phyloP scores from a whole-genome alignment of 2,113 vertebrate genomes.

The Deroptyus accipitrinus region DNA sequence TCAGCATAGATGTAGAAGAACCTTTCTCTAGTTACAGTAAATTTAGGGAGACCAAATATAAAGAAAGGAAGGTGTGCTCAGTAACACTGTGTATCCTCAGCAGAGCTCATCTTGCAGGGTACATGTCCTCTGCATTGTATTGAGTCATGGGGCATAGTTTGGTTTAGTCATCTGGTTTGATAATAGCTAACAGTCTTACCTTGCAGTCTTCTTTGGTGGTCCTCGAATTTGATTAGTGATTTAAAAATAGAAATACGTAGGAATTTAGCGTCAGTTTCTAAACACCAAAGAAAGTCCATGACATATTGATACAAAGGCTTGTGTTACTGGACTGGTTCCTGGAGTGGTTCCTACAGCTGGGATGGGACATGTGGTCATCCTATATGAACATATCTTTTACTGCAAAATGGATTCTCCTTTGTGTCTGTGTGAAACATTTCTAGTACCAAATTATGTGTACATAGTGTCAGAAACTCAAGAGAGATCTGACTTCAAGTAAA shows the following conservation, averaged over 20 bases:
- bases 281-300: background rate
- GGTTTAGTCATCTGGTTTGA: background rate
- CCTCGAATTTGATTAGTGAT: background rate
- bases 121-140: background rate
- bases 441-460: background rate
- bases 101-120: background rate
- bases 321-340: background rate
- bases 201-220: background rate
- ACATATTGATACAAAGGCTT: background rate
- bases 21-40: constrained; percentile 33
- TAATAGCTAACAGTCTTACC: background rate
- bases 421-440: background rate
- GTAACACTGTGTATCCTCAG: background rate
- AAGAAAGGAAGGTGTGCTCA: background rate
- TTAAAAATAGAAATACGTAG: background rate
- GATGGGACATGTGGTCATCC: background rate
- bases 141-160: background rate
- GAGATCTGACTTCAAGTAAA: background rate
- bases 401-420: background rate
- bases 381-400: background rate
- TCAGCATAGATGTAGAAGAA: constrained; percentile 7
- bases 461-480: background rate
- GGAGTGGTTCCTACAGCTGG: background rate
- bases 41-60: constrained; percentile 29
- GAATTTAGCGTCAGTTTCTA: background rate